phyloP scores from a whole-genome alignment of 2,888 invertebrate species.

The Congeria kusceri region DNA sequence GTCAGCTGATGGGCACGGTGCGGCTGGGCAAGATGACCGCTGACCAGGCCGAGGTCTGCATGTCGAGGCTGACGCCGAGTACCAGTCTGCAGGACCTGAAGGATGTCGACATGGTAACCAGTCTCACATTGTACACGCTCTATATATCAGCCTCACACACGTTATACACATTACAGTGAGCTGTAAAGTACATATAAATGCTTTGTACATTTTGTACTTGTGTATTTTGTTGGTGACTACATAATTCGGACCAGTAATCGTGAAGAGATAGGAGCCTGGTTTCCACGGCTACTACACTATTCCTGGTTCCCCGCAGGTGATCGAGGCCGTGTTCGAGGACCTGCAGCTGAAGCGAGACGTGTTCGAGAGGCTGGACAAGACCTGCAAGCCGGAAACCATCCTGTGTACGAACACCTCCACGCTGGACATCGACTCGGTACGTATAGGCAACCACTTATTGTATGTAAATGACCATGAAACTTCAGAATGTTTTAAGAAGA shows the following conservation, averaged over 20 bases:
- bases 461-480: too few relatives aligned
- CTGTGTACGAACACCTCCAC: constrained; percentile 85
- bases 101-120: constrained; percentile 77
- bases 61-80: constrained; percentile 72
- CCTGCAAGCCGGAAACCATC: constrained; percentile 82
- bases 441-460: background rate
- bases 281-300: too few relatives aligned
- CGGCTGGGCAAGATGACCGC: constrained; percentile 75
- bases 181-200: too few relatives aligned
- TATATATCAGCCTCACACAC: too few relatives aligned
- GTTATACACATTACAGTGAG: too few relatives aligned
- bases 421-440: constrained; percentile 84
- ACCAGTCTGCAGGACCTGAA: constrained; percentile 72
- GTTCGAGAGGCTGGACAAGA: constrained; percentile 82
- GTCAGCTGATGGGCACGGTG: constrained; percentile 76
- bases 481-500: too few relatives aligned
- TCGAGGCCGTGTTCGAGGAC: constrained; percentile 85
- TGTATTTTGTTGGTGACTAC: background rate
- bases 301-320: constrained; percentile 72
- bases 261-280: too few relatives aligned
- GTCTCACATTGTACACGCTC: constrained; percentile 7
- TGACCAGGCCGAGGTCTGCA: constrained; percentile 67
- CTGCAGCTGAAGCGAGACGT: constrained; percentile 84
- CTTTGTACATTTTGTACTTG: background rate
- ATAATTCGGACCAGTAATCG: too few relatives aligned